These are phyloP conservation scores for Psilopsiagon aurifrons DNA, from an alignment of 2,113 vertebrate genomes.

Conservation along the genomic window DNA sequence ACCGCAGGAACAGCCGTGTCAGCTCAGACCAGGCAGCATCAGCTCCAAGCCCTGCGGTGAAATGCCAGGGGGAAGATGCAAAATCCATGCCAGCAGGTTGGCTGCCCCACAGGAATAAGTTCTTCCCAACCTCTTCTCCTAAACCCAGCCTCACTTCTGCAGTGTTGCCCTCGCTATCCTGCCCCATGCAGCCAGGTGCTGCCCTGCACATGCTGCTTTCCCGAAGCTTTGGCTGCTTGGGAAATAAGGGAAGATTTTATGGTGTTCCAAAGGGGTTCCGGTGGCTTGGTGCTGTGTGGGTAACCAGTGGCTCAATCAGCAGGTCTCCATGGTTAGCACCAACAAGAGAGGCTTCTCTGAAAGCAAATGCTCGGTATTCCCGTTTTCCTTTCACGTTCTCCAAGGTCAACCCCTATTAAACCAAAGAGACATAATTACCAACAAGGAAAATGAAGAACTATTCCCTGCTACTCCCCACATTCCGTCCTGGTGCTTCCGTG, in stretches of 20 bases:
- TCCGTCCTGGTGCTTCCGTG: background rate
- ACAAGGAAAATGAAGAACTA: background rate
- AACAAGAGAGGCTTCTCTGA: background rate
- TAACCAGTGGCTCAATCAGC: rapidly evolving
- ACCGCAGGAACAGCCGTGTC: background rate
- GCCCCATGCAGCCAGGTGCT: background rate
- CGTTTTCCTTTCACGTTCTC: background rate
- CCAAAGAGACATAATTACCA: background rate
- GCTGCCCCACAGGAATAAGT: rapidly evolving
- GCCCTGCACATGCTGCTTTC: background rate
- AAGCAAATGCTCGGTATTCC: background rate
- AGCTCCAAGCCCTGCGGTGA: background rate
- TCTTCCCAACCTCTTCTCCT: background rate
- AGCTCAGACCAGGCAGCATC: background rate
- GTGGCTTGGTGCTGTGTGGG: rapidly evolving
- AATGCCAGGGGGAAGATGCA: background rate
- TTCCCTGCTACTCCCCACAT: background rate
- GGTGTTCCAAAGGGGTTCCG: background rate
- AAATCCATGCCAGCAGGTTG: background rate
- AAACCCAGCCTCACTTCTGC: background rate
- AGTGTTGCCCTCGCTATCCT: background rate
- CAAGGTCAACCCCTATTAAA: background rate
- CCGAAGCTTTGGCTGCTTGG: background rate
- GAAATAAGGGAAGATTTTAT: background rate
- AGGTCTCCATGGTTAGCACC: rapidly evolving